Evolutionary conservation across 2,113 vertebrate genomes (phyloP), one percentile per base, ranked within the genome.

Genomic region (Eidolon helvum): DNA sequence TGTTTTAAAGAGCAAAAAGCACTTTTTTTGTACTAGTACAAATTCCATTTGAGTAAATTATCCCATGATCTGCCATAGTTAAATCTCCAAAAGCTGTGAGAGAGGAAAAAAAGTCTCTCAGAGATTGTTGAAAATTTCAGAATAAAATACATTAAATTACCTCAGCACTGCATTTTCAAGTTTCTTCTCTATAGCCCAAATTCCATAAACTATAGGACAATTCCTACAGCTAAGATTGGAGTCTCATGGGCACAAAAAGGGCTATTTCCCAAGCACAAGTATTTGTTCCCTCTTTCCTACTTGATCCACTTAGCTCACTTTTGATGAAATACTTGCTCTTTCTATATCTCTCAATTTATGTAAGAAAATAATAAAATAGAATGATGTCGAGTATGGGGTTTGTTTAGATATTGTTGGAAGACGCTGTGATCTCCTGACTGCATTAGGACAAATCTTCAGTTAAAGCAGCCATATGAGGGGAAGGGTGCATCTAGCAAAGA

Each of bases 21-120:
- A 87, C 90, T 95, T 3, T 88, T 97, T 87, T 95, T 4, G 9
- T 57, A 66, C 40, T 78, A 53, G 45, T 61, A 84, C 28, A 95
- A 63, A 87, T 94, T 97, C 74, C 18, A 86, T 94, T 87, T 94
- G 68, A 26, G 57, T 79, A 91, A 98, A 97, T 89, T 69, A 96
- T 50, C 1, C 65, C 61, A 57, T 48, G 65, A 61, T 85, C 71
- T 87, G 45, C 92, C 90, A 97, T 4, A 94, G 2, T 11, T 86
- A 91, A 21, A 82, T 45, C 95, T 95, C 68, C 57, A 19, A 97
- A 97, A 97, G 0, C 35, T 87, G 0, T 63, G 40, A 72, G n/a
- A n/a, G 1, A 30, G 66, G 75, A 65, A 57, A 40, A 59, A 68
- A 28, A 45, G 40, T 63, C 19, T 95, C 88, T 96, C 82, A 71